Evolutionary conservation across 2,113 vertebrate genomes (phyloP), one percentile per base, ranked within the genome.

Genomic region (Benitochromis conjunctus): DNA sequence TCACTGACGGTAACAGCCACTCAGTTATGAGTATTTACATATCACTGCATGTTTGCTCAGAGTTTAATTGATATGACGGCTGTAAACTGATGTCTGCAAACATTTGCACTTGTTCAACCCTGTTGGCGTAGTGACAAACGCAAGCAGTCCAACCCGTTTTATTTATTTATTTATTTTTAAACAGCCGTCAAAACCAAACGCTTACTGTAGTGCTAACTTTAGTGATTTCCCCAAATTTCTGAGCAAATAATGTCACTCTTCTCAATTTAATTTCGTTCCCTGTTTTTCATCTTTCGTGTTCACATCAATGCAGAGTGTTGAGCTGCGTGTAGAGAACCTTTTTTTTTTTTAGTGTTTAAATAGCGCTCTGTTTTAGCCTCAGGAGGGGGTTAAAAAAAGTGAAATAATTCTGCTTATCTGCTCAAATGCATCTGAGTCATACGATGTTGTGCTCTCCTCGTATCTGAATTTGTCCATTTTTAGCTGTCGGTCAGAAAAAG

Each of bases 401-500:
- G 19, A 51, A 71, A 79, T 71, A 80, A 71, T 79, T 29, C 41
- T 60, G 57, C 29, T 81, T 78, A 62, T 87, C 64, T 87, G 53
- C 71, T 89, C 71, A 43, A 66, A 85, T 57, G 43, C 89, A 60
- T 86, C 41, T 78, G 55, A 88, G 56, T 85, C 66, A 76, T 79
- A 62, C 48, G 16, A 6, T 80, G 55, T 79, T 76, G n/a, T 78
- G 31, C 71, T 86, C 78, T 81, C 60, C 79, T 69, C 87, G 9
- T 56, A 34, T 81, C 71, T 83, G 62, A 82, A 80, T 84, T 57
- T 91, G 53, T 83, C 9, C 4, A 36, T 83, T 89, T 74, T 85
- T 81, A 79, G 79, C 81, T 66, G 34, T 43, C 9, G 5, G 74
- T 92, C 78, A 91, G 60, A 89, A 85, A 81, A 84, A 81, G 51